phyloP scores from a whole-genome alignment of 2,113 vertebrate species.

The Hydrochoerus hydrochaeris region DNA sequence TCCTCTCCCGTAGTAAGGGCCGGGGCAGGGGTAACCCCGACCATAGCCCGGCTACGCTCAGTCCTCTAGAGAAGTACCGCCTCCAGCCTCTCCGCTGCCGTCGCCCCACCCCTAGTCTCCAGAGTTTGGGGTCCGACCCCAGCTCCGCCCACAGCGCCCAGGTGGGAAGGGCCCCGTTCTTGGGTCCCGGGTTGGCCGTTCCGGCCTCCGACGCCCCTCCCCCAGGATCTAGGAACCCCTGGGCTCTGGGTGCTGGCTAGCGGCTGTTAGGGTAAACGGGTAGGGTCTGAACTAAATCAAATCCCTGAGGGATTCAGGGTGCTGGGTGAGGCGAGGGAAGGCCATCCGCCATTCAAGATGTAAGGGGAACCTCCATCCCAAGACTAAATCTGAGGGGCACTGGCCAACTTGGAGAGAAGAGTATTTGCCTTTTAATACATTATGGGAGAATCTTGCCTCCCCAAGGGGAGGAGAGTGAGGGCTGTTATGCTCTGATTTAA shows the following conservation, averaged over 20 bases:
- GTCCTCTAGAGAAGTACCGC: neutral
- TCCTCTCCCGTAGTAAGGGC: neutral
- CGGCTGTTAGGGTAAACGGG: neutral
- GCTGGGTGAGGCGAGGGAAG: neutral
- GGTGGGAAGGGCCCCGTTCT: conserved; percentile 21
- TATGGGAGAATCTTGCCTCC: neutral
- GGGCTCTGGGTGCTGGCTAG: neutral
- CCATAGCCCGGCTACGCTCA: neutral
- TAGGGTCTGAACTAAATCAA: neutral
- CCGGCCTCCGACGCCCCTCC: neutral
- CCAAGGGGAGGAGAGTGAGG: neutral
- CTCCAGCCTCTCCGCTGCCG: neutral
- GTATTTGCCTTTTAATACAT: neutral
- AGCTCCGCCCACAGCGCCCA: neutral
- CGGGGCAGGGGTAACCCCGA: neutral
- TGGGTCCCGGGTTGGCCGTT: neutral
- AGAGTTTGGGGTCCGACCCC: neutral
- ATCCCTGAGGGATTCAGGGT: neutral
- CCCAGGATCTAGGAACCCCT: neutral
- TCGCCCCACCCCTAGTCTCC: neutral
- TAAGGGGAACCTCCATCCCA: neutral
- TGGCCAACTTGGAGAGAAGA: neutral
- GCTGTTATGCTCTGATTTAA: neutral
- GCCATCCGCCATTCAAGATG: conserved; percentile 10
- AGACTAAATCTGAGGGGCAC: neutral